Percentiles rank a stretch among this genome's conserved stretches.
Evolutionary conservation across 2,888 invertebrate species (phyloP).

Genomic region (Ornithoptera priamus): DNA sequence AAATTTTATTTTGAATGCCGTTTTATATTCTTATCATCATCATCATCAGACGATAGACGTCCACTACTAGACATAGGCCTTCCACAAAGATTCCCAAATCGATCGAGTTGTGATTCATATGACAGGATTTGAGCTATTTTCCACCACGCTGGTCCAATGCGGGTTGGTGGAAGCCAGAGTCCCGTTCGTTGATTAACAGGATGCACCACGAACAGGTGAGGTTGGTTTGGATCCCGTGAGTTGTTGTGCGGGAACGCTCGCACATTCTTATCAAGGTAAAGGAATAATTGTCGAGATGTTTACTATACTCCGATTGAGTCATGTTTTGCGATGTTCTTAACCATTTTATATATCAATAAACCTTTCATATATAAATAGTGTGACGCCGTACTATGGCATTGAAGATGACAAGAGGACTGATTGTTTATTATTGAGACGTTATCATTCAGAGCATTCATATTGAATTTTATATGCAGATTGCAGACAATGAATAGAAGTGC

Average conservation of each 20-base stretch:
- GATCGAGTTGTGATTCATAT: too few species aligned
- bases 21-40: not conserved
- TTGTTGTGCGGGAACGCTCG: too few species aligned
- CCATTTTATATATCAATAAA: not conserved
- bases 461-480: not conserved
- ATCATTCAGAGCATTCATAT: not conserved
- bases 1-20: not conserved
- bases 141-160: too few species aligned
- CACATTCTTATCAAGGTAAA: not conserved
- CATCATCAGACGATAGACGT: too few species aligned
- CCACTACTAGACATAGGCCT: too few species aligned
- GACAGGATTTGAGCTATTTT: too few species aligned
- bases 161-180: too few species aligned
- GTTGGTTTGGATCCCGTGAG: too few species aligned
- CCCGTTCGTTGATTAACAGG: too few species aligned
- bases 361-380: not conserved
- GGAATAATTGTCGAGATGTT: not conserved
- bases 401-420: not conserved
- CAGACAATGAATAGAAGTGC: not conserved
- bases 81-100: too few species aligned
- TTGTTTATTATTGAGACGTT: not conserved
- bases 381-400: not conserved
- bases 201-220: too few species aligned
- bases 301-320: not conserved
- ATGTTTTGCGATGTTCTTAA: conserved; percentile 1